Evolutionary conservation across 2,797 vertebrate species (phyloP).

Genomic region (Arrhamphus sclerolepis): DNA sequence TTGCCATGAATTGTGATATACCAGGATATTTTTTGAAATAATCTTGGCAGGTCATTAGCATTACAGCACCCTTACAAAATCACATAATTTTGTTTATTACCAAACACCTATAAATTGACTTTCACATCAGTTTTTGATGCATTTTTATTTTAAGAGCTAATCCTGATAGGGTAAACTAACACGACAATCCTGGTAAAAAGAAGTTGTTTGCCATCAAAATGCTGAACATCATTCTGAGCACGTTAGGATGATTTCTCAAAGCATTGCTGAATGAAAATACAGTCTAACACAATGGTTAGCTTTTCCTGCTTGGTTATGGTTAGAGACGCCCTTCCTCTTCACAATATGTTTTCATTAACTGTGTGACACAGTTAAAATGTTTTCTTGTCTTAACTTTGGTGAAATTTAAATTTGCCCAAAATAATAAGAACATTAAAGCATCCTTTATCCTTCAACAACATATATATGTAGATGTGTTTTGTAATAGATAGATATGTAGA

Average conservation of each 20-base stretch:
- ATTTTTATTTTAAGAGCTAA: not conserved
- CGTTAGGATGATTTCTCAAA: slow-evolving; percentile 11
- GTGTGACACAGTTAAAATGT: too few species aligned
- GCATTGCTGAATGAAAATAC: not conserved
- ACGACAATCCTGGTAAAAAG: not conserved
- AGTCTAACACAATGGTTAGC: too few species aligned
- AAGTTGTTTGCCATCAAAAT: not conserved
- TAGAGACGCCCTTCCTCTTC: slow-evolving; percentile 6
- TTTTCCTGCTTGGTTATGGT: not conserved
- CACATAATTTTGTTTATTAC: not conserved
- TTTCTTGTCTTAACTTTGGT: too few species aligned
- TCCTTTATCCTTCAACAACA: too few species aligned
- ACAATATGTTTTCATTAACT: slow-evolving; percentile 7
- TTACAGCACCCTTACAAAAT: not conserved
- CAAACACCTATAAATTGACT: not conserved
- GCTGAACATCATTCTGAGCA: slow-evolving; percentile 2
- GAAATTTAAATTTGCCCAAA: too few species aligned
- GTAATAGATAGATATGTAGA: too few species aligned
- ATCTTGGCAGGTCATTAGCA: not conserved
- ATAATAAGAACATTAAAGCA: too few species aligned
- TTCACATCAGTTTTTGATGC: not conserved
- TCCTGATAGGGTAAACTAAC: not conserved
- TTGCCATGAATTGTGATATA: not conserved
- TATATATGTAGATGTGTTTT: too few species aligned
- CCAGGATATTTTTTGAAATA: not conserved